Percentiles rank a stretch among this genome's conserved stretches.
Evolutionary conservation across 2,797 vertebrate genomes (phyloP).

Genomic region (Cossypha niveicapilla): DNA sequence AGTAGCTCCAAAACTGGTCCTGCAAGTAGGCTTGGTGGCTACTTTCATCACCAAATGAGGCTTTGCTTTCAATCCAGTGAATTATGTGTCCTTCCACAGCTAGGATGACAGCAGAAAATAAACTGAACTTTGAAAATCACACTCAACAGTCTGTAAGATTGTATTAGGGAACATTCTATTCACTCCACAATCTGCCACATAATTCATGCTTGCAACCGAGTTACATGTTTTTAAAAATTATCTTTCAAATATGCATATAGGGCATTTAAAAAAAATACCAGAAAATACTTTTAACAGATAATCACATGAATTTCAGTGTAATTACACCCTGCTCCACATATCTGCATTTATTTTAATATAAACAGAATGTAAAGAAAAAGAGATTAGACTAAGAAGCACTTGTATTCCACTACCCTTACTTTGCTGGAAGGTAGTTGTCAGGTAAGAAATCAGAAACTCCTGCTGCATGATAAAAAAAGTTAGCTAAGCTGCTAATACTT

Average conservation of each 20-base stretch:
- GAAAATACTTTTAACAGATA: neutral
- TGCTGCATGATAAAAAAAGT: neutral
- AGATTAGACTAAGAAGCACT: neutral
- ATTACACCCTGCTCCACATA: neutral
- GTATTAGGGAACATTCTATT: neutral
- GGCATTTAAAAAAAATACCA: neutral
- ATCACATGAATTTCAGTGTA: neutral
- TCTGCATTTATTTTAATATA: neutral
- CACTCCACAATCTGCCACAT: neutral
- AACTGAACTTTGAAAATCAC: constrained; percentile 46
- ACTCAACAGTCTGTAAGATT: neutral
- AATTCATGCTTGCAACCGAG: neutral
- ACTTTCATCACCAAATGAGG: constrained; percentile 95
- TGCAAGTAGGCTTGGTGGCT: constrained; percentile 94
- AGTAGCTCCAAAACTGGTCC: constrained; percentile 99
- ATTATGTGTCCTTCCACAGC: constrained; percentile 95
- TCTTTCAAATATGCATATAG: neutral
- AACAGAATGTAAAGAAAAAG: neutral
- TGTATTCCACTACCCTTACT: neutral
- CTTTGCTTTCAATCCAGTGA: constrained; percentile 99
- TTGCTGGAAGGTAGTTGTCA: neutral
- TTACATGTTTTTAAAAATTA: neutral
- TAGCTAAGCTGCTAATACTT: neutral
- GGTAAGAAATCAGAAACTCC: neutral
- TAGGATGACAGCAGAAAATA: constrained; percentile 66